Evolutionary conservation across 2,888 invertebrate species (phyloP), one percentile per base, ranked within the genome.

Genomic region (Mythimna pallens): DNA sequence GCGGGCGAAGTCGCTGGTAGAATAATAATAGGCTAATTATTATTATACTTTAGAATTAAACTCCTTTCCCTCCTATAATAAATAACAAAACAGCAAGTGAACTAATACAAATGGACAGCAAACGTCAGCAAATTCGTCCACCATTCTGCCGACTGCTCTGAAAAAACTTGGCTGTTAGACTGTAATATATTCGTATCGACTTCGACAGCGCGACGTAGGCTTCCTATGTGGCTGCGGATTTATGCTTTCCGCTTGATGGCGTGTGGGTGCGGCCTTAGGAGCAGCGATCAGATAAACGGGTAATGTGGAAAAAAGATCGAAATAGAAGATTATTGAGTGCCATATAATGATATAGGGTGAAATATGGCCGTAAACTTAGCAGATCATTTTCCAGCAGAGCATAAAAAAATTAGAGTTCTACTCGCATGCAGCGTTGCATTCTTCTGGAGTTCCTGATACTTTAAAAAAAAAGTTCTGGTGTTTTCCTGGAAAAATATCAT

Each of bases 241-340:
- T 86, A 86, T 86, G 78, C 25, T 69, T 83, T 85, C 86, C 86
- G 82, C 71, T 72, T 50, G 55, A 69, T 65, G 50, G 62, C 57
- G 61, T 64, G 62, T 10, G 58, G 17, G 74, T 67, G 73, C 20
- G 71, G 86, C 77, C 72, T 43, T 64, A 65, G 34, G 40, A 73
- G 1, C 0, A 25, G 81, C 74, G 72, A 59, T 61, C 17, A 7
- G 17, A 47, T 17, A 47, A 17, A 7, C 14, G 17, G 20, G 17
- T 7, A 47, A 20, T 1, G 17, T 7, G 47, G 47, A 20, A 7
- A 6, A 20, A 1, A 47, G 17, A 20, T 47, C 17, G 17, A 7
- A 6, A 47, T 47, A 17, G 7, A 47, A 47, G 47, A 47, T 47
- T 47, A 7, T 17, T 17, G 47, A 14, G 43, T 3, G 12, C 2